A percentile compares a stretch with the other conserved stretches of the same genome.
These are phyloP conservation scores for Drosophila colorata DNA, from an alignment of 2,888 invertebrate genomes.

Conservation along the genomic window DNA sequence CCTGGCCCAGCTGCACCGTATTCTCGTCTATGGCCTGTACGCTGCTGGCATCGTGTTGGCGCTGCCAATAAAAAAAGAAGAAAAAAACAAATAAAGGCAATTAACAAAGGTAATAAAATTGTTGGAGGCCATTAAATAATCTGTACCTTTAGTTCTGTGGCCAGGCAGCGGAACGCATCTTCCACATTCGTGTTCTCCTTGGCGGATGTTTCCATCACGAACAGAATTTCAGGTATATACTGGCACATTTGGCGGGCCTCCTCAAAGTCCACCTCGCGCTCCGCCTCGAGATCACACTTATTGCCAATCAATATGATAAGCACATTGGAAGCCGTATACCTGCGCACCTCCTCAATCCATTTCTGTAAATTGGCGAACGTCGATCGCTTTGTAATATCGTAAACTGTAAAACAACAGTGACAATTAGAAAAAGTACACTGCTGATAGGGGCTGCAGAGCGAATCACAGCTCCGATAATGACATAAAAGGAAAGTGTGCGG, in stretches of 20 bases:
- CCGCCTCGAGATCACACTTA: slow-evolving; percentile 93
- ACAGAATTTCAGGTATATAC: slow-evolving; percentile 94
- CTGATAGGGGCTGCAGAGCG: slow-evolving; percentile 33
- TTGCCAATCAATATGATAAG: slow-evolving; percentile 96
- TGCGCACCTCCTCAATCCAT: slow-evolving; percentile 98
- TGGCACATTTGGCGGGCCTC: slow-evolving; percentile 95
- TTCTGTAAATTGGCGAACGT: slow-evolving; percentile 96
- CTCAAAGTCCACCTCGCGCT: slow-evolving; percentile 93
- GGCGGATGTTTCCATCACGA: slow-evolving; percentile 95
- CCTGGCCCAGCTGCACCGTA: slow-evolving; percentile 90
- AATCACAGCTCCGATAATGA: slow-evolving; percentile 52
- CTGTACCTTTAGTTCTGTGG: slow-evolving; percentile 93
- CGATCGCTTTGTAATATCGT: slow-evolving; percentile 97
- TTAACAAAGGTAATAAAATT: background rate
- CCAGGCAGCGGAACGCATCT: slow-evolving; percentile 93
- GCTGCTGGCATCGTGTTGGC: slow-evolving; percentile 89
- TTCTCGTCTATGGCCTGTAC: slow-evolving; percentile 88
- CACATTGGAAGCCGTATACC: slow-evolving; percentile 96
- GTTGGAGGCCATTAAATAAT: background rate
- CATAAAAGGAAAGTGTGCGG: slow-evolving; percentile 35
- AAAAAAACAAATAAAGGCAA: too few species aligned
- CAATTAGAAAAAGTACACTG: slow-evolving; percentile 5
- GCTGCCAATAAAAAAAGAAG: slow-evolving; percentile 86
- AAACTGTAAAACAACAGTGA: slow-evolving; percentile 87
- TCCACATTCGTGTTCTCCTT: slow-evolving; percentile 97